phyloP scores from a whole-genome alignment of 2,113 vertebrate species.

The Mohoua ochrocephala region DNA sequence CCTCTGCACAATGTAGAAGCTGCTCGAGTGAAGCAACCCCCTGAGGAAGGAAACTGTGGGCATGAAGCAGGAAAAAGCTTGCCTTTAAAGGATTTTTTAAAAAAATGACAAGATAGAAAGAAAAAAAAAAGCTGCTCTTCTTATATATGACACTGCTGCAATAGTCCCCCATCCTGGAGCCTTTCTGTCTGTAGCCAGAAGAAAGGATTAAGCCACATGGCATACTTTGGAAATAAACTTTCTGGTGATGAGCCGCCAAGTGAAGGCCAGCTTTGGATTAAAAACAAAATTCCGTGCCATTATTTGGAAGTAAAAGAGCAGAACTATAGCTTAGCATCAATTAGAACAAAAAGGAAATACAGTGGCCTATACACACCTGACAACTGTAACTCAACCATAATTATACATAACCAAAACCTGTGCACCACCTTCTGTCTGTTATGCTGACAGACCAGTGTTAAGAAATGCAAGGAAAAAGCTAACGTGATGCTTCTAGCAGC shows the following conservation, averaged over 20 bases:
- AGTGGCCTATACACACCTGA: neutral
- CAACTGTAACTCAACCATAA: neutral
- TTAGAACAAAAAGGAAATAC: neutral
- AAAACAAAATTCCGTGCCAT: neutral
- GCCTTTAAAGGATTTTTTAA: neutral
- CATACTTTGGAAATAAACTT: neutral
- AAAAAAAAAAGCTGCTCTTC: neutral
- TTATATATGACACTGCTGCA: accelerated
- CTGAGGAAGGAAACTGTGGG: neutral
- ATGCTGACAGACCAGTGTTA: neutral
- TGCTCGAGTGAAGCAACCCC: neutral
- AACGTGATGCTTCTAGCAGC: neutral
- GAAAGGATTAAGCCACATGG: neutral
- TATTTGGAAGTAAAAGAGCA: neutral
- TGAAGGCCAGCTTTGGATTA: neutral
- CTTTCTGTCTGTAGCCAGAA: neutral
- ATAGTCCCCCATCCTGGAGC: neutral
- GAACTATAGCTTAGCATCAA: neutral
- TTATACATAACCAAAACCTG: neutral
- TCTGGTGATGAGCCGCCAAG: neutral
- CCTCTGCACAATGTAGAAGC: neutral
- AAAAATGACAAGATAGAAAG: accelerated
- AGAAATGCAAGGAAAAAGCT: neutral
- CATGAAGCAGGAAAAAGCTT: neutral
- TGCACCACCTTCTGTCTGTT: neutral